Conservation (phyloP, 2,888 invertebrate genomes). For the Graphium colonna region DNA sequence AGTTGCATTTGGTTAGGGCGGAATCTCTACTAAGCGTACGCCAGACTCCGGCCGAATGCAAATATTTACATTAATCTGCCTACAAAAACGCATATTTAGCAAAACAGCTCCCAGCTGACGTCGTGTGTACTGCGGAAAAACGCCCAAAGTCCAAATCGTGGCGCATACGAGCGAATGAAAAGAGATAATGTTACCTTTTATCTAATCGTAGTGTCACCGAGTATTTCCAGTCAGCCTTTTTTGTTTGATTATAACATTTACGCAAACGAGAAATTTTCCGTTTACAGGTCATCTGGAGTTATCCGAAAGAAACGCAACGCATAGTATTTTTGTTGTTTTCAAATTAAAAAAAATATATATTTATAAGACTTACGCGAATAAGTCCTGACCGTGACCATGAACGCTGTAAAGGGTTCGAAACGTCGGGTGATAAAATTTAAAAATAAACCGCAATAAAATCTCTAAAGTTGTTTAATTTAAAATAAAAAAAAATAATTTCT, state of each 20-base stretch:
- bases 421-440: too few species aligned
- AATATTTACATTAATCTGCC: constrained; percentile 53
- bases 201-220: not conserved
- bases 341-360: too few species aligned
- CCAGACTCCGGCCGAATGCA: constrained; percentile 41
- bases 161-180: not conserved
- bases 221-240: constrained; percentile 7
- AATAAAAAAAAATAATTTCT: too few species aligned
- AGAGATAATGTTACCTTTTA: constrained; percentile 8
- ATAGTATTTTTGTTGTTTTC: too few species aligned
- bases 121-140: constrained; percentile 36
- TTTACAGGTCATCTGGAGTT: constrained; percentile 1
- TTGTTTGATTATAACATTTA: not conserved
- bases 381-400: too few species aligned
- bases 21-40: constrained; percentile 28
- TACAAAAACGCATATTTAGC: constrained; percentile 48
- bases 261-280: not conserved
- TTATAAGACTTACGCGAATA: too few species aligned
- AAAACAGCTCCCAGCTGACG: constrained; percentile 58
- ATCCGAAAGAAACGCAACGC: too few species aligned
- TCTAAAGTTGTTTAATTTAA: too few species aligned
- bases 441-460: too few species aligned
- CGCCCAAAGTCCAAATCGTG: not conserved
- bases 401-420: too few species aligned
- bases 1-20: constrained; percentile 11